Evolutionary conservation across 2,113 vertebrate genomes (phyloP).

Genomic region (Rhineura floridana): DNA sequence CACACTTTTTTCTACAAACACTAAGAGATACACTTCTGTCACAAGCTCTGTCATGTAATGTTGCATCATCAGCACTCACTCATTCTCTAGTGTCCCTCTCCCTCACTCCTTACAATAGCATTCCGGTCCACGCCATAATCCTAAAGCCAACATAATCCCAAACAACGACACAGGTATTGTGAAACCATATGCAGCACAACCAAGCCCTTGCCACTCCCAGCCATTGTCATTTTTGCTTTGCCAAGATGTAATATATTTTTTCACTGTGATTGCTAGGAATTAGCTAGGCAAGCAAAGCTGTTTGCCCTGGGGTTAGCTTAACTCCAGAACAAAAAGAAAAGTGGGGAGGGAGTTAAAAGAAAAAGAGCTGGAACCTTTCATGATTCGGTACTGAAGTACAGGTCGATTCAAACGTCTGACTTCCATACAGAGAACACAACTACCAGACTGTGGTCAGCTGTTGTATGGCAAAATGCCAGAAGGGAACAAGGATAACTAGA

Average conservation of each 20-base stretch:
- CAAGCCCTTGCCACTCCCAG: slow-evolving; percentile 6
- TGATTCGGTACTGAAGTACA: not conserved
- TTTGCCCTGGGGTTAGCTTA: slow-evolving; percentile 18
- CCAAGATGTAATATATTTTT: slow-evolving; percentile 2
- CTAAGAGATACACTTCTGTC: not conserved
- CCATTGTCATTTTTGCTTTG: slow-evolving; percentile 5
- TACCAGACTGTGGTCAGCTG: slow-evolving; percentile 26
- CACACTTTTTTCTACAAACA: not conserved
- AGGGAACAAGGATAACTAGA: slow-evolving; percentile 27
- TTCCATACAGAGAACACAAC: slow-evolving; percentile 26
- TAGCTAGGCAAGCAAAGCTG: slow-evolving; percentile 10
- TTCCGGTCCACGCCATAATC: not conserved
- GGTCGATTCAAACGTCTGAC: slow-evolving; percentile 53
- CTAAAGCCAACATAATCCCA: not conserved
- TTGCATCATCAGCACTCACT: not conserved
- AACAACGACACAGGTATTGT: not conserved
- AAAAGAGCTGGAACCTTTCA: not conserved
- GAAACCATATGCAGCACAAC: not conserved
- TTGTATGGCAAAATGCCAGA: not conserved
- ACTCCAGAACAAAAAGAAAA: not conserved
- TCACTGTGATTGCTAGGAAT: slow-evolving; percentile 26
- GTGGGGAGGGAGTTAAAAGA: not conserved
- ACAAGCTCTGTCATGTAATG: not conserved
- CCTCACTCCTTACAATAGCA: not conserved
- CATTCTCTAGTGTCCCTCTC: not conserved